These are phyloP conservation scores for Leptopilina clavipes DNA, from an alignment of 1,140 invertebrate genomes.

Conservation along the genomic window DNA sequence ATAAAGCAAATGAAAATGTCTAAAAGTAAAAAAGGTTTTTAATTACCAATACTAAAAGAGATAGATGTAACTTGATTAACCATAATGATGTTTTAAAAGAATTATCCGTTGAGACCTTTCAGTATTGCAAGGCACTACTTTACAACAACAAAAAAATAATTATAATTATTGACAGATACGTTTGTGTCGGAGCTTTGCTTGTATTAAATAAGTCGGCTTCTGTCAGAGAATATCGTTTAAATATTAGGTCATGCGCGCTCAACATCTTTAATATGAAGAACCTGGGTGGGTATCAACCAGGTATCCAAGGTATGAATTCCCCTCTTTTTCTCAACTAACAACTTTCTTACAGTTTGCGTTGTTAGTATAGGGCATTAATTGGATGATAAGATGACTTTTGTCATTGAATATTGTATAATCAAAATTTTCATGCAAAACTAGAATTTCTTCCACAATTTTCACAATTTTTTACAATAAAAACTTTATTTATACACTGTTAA, in stretches of 20 bases:
- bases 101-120: not conserved
- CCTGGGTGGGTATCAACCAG: not conserved
- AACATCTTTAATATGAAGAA: not conserved
- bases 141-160: not conserved
- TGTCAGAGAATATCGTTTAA: constrained; percentile 50
- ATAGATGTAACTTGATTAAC: constrained; percentile 49
- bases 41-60: constrained; percentile 52
- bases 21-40: not conserved
- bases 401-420: not conserved
- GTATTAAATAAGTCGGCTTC: constrained; percentile 38
- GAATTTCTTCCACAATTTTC: no score
- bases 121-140: not conserved
- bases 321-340: constrained; percentile 22
- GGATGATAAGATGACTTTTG: not conserved
- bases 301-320: constrained; percentile 38
- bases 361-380: not conserved
- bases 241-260: constrained; percentile 56
- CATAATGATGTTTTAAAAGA: constrained; percentile 39
- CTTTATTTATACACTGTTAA: no score
- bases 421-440: no score
- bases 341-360: not conserved
- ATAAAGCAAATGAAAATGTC: not conserved
- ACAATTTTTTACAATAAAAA: no score
- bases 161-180: not conserved
- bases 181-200: constrained; percentile 32